Evolutionary conservation across 2,113 vertebrate genomes (phyloP).

Genomic region (Oreochromis spilurus): DNA sequence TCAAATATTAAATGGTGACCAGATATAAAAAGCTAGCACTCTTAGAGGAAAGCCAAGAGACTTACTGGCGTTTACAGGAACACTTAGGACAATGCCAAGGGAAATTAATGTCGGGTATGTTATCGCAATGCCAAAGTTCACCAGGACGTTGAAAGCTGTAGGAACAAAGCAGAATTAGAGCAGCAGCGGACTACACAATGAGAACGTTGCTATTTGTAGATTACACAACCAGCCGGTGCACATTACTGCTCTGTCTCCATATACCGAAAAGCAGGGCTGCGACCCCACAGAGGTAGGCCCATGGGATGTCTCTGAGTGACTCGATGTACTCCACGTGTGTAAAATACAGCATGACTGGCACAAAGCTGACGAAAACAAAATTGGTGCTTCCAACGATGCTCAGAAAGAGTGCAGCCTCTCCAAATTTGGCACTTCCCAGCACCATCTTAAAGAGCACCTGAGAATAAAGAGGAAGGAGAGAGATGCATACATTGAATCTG

Average conservation of each 20-base stretch:
- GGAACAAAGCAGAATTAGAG: slow-evolving; percentile 29
- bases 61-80: slow-evolving; percentile 94
- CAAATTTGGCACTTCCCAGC: slow-evolving; percentile 93
- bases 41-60: not conserved
- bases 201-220: not conserved
- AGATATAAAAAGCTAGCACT: not conserved
- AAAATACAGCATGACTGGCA: slow-evolving; percentile 91
- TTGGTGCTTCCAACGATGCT: slow-evolving; percentile 89
- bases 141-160: slow-evolving; percentile 92
- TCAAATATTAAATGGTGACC: slow-evolving; percentile 10
- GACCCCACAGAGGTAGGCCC: slow-evolving; percentile 90
- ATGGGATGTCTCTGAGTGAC: slow-evolving; percentile 81
- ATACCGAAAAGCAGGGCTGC: slow-evolving; percentile 88
- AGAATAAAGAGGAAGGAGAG: not conserved
- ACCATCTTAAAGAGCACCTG: slow-evolving; percentile 97
- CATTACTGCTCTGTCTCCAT: not conserved
- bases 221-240: not conserved
- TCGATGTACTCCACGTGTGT: slow-evolving; percentile 90
- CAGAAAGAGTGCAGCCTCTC: slow-evolving; percentile 93
- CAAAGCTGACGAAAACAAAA: slow-evolving; percentile 85
- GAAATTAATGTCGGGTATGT: slow-evolving; percentile 94
- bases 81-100: slow-evolving; percentile 91
- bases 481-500: not conserved
- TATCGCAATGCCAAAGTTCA: slow-evolving; percentile 95
- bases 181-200: not conserved